Conservation (phyloP, 2,113 vertebrate genomes). For the Anseranas semipalmata region DNA sequence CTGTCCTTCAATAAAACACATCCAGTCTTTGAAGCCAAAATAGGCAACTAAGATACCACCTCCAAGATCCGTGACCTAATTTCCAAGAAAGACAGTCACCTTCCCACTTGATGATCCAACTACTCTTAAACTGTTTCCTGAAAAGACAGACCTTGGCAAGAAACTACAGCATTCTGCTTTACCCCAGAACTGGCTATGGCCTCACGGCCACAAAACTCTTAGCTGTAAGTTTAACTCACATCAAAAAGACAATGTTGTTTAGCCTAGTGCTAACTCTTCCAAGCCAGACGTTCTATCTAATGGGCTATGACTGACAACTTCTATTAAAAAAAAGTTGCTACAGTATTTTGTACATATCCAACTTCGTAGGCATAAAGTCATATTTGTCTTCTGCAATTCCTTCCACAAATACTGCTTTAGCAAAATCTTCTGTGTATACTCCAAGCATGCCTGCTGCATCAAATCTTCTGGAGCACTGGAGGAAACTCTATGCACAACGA, state of each 20-base stretch:
- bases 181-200: background rate
- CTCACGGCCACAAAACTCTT: background rate
- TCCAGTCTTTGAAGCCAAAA: background rate
- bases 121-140: background rate
- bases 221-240: background rate
- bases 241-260: fast-evolving
- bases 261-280: fast-evolving
- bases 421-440: fast-evolving
- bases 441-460: background rate
- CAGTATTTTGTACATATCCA: background rate
- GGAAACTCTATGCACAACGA: background rate
- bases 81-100: background rate
- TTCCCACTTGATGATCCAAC: background rate
- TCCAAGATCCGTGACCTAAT: background rate
- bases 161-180: background rate
- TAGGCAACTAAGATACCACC: background rate
- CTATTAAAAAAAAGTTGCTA: background rate
- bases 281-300: background rate
- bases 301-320: background rate
- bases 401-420: background rate
- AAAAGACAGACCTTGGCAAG: background rate
- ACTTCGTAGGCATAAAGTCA: background rate
- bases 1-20: background rate
- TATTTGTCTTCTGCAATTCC: background rate
- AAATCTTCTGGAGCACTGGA: background rate